Evolutionary conservation across 2,888 invertebrate species (phyloP), one percentile per base, ranked within the genome.

Genomic region (Yponomeuta malinellus): DNA sequence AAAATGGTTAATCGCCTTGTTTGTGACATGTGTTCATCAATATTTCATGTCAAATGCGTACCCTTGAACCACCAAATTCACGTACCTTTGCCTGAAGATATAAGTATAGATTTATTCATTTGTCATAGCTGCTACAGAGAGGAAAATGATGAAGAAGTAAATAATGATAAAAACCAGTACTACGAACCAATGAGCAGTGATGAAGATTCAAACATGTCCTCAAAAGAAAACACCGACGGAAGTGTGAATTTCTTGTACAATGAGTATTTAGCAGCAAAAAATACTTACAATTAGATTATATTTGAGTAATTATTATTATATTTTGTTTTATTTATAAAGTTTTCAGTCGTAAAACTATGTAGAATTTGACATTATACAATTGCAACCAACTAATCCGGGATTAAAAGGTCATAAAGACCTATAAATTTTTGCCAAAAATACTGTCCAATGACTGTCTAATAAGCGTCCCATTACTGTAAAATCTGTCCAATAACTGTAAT

Each of bases 61-160:
- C 23, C 23, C 23, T 23, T 23, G 23, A 23, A 23, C 23, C 23
- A 23, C 23, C 23, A 23, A 23, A 23, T 23, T 23, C 23, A 23
- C 23, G 23, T 23, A 23, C 23, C 23, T 23, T 23, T 23, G 0
- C 23, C 23, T 23, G 23, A 23, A 23, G 23, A 23, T 23, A 72
- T 72, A 69, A 71, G 52, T 67, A 64, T 71, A 63, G 72, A 72
- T 68, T 69, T 72, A 65, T 73, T 68, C 70, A 59, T 72, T 15
- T 73, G 71, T 59, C 71, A 73, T 69, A 52, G 29, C 31, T 71
- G 71, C 31, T 73, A 73, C 64, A 69, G 59, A 71, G 52, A 71
- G 48, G 66, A 48, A 31, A 65, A 71, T n/a, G 67, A 67, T 33
- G 67, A 67, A 31, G 43, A 71, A 10, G 67, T 29, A 37, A 43